These are phyloP conservation scores for Lonchura striata DNA, from an alignment of 2,113 vertebrate species.

Conservation along the genomic window DNA sequence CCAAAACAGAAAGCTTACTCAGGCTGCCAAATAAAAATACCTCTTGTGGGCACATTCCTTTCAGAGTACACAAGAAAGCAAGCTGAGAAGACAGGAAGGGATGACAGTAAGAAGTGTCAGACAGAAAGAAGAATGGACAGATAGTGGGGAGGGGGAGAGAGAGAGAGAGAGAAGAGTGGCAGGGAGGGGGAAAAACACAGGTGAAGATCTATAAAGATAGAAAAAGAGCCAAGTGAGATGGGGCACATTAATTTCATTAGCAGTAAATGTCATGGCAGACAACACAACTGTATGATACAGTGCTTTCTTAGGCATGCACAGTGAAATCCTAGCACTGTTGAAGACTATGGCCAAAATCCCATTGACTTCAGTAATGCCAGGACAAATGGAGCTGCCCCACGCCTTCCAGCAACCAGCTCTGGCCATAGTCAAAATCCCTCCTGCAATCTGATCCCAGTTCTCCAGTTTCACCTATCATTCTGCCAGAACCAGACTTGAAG, in stretches of 20 bases:
- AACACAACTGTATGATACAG: background rate
- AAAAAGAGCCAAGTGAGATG: background rate
- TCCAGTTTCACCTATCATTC: background rate
- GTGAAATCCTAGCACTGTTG: background rate
- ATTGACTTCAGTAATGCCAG: slow-evolving; percentile 27
- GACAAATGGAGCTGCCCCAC: background rate
- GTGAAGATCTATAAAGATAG: background rate
- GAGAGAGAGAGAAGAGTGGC: background rate
- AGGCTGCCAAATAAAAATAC: slow-evolving; percentile 56
- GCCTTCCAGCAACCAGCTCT: background rate
- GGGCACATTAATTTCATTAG: background rate
- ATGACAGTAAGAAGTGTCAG: background rate
- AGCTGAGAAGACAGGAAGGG: background rate
- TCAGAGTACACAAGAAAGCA: background rate
- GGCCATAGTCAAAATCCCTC: background rate
- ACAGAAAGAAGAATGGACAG: background rate
- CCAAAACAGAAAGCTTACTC: slow-evolving; percentile 47
- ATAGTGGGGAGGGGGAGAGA: background rate
- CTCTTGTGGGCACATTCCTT: slow-evolving; percentile 51
- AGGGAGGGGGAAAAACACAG: background rate
- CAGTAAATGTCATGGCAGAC: background rate
- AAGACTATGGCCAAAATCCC: slow-evolving; percentile 41
- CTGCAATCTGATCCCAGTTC: background rate
- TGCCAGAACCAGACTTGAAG: background rate
- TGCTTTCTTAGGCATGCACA: background rate